Conservation (phyloP, 2,888 invertebrate species). For the Nemoura dubitans region DNA sequence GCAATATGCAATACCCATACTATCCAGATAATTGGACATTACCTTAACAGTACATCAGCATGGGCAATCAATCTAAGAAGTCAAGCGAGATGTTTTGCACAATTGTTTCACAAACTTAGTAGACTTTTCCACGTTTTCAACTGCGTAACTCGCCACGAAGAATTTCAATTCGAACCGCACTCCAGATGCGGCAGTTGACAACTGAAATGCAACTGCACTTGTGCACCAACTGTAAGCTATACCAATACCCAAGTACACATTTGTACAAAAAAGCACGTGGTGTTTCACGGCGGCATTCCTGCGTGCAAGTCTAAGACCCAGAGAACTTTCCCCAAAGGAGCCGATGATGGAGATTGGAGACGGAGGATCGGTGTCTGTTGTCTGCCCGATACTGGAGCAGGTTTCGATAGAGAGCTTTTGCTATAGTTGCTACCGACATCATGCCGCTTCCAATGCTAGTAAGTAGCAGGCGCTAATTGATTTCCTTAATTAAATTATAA, state of each 20-base stretch:
- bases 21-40: constrained; percentile 17
- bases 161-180: not conserved
- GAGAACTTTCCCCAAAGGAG: constrained; percentile 30
- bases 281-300: constrained; percentile 26
- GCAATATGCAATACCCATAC: not conserved
- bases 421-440: not conserved
- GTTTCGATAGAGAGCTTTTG: not conserved
- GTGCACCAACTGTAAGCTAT: not conserved
- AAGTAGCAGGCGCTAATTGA: not conserved
- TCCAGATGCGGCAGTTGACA: not conserved
- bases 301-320: constrained; percentile 17
- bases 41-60: constrained; percentile 13
- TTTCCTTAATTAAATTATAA: not conserved
- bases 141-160: not conserved
- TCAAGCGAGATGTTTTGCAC: not conserved
- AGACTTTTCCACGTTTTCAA: not conserved
- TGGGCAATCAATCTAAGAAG: constrained; percentile 8
- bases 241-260: not conserved
- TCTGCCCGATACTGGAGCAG: not conserved
- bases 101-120: not conserved
- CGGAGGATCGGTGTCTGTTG: constrained; percentile 17
- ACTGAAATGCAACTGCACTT: constrained; percentile 1
- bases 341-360: not conserved
- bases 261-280: not conserved
- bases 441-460: not conserved